Evolutionary conservation across 2,888 invertebrate species (phyloP).

Genomic region (Brachyptera risi): DNA sequence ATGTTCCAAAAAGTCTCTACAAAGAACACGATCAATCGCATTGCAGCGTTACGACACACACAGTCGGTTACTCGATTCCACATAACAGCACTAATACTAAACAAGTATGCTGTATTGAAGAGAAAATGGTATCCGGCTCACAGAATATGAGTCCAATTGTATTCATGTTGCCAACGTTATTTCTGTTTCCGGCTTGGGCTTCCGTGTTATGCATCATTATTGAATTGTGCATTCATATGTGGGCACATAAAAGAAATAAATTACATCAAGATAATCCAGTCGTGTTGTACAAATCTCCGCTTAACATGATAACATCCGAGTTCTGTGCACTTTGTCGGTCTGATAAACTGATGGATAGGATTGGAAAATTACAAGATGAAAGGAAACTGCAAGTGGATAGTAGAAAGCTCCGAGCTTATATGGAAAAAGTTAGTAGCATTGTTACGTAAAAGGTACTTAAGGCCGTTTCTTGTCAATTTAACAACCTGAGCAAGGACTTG

Average conservation of each 20-base stretch:
- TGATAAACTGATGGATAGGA: slow-evolving; percentile 56
- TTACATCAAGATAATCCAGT: neutral
- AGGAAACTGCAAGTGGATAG: slow-evolving; percentile 38
- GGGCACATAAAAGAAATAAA: slow-evolving; percentile 57
- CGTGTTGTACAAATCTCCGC: slow-evolving; percentile 58
- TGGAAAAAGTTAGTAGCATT: slow-evolving; percentile 22
- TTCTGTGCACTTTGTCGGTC: slow-evolving; percentile 66
- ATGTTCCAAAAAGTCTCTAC: slow-evolving; percentile 19
- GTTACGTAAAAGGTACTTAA: too few relatives aligned
- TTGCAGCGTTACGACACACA: neutral
- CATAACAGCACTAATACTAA: slow-evolving; percentile 31
- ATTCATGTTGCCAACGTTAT: slow-evolving; percentile 56
- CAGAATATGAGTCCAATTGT: slow-evolving; percentile 43
- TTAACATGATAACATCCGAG: slow-evolving; percentile 62
- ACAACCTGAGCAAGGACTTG: too few relatives aligned
- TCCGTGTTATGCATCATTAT: slow-evolving; percentile 51
- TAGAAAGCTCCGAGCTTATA: slow-evolving; percentile 23
- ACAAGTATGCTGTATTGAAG: slow-evolving; percentile 27
- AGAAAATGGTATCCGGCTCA: slow-evolving; percentile 30
- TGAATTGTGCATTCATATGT: slow-evolving; percentile 61
- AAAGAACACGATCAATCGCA: neutral
- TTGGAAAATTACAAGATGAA: slow-evolving; percentile 62
- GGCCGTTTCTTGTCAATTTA: too few relatives aligned
- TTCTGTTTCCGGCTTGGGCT: slow-evolving; percentile 54
- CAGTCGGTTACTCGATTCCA: neutral